Conservation (phyloP, 2,888 invertebrate species). For the Thymelicus acteon region DNA sequence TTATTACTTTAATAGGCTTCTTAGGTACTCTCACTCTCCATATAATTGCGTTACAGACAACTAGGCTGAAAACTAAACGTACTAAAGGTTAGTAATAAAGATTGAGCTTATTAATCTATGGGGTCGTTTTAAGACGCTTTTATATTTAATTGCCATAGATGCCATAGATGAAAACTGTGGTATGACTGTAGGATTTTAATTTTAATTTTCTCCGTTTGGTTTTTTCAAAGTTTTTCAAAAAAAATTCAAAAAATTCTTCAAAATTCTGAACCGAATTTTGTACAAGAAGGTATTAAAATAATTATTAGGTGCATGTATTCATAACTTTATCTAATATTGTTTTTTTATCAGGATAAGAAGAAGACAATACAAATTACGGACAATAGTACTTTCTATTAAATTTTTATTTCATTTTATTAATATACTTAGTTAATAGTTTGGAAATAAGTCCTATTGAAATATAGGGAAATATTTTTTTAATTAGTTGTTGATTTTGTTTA, state of each 20-base stretch:
- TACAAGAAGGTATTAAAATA: too few relatives aligned
- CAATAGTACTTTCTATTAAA: neutral
- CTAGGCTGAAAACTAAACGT: conserved; percentile 1
- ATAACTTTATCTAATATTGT: too few relatives aligned
- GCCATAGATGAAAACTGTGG: neutral
- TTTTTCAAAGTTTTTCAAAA: too few relatives aligned
- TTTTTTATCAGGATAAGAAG: too few relatives aligned
- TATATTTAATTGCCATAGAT: neutral
- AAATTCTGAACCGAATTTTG: too few relatives aligned
- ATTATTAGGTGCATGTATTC: too few relatives aligned
- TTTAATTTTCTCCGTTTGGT: too few relatives aligned
- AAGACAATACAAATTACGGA: too few relatives aligned
- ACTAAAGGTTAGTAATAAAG: conserved; percentile 16
- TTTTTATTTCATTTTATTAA: neutral
- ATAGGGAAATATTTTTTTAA: neutral
- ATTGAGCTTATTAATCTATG: conserved; percentile 36
- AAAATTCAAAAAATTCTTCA: too few relatives aligned
- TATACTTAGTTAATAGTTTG: neutral
- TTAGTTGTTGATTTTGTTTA: neutral
- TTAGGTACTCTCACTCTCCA: conserved; percentile 22
- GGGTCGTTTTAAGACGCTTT: neutral
- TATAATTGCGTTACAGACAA: conserved; percentile 18
- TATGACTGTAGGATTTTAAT: too few relatives aligned
- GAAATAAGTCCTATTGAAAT: too few relatives aligned
- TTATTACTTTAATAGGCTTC: conserved; percentile 53